Evolutionary conservation across 2,113 vertebrate genomes (phyloP).

Genomic region (Turdus rufiventris): DNA sequence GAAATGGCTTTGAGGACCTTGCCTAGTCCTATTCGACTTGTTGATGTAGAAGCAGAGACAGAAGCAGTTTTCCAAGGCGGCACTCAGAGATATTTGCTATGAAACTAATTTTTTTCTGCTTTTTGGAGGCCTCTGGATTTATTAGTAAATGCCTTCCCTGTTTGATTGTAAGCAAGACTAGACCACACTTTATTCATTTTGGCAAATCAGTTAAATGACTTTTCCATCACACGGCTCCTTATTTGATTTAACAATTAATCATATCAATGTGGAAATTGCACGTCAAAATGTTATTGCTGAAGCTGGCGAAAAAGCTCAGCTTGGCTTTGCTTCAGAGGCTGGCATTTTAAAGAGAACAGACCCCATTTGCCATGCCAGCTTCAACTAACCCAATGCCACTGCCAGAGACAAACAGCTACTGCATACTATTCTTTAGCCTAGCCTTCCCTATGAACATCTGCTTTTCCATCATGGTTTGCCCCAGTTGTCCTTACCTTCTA

Average conservation of each 20-base stretch:
- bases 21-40: neutral
- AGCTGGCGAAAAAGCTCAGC: neutral
- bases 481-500: neutral
- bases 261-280: neutral
- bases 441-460: neutral
- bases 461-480: neutral
- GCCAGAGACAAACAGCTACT: neutral
- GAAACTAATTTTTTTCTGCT: neutral
- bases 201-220: slow-evolving; percentile 23
- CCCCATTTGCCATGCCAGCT: neutral
- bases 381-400: neutral
- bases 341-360: slow-evolving; percentile 14
- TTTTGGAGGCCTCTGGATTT: neutral
- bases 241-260: slow-evolving; percentile 41
- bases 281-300: neutral
- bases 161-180: neutral
- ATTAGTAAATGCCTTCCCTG: neutral
- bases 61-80: neutral
- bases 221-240: neutral
- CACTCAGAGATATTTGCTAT: neutral
- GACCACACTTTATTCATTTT: neutral
- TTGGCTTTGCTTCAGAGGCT: slow-evolving; percentile 12
- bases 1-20: neutral
- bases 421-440: neutral
- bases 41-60: neutral